Conservation (phyloP, 2,797 vertebrate species). For the Smutsia temminckii region DNA sequence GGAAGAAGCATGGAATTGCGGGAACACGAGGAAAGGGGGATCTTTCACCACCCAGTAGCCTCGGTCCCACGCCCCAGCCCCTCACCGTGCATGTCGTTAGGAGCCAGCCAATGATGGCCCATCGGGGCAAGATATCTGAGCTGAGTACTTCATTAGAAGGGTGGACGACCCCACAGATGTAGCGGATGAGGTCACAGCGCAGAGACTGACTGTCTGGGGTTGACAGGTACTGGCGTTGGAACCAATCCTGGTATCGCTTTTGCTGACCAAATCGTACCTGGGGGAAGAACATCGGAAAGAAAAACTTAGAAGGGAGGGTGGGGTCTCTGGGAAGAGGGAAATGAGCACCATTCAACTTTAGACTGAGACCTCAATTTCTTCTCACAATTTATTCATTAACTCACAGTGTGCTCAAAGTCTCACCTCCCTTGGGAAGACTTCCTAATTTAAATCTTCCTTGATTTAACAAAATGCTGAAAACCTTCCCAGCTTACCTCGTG, state of each 20-base stretch:
- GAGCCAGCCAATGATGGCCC: conserved; percentile 98
- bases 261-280: conserved; percentile 97
- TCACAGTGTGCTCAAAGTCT: not conserved
- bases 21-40: not conserved
- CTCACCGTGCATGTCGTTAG: conserved; percentile 97
- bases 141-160: conserved; percentile 98
- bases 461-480: not conserved
- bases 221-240: conserved; percentile 96
- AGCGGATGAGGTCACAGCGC: conserved; percentile 97
- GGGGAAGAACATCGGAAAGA: not conserved
- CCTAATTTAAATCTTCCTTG: not conserved
- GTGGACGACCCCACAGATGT: conserved; percentile 97
- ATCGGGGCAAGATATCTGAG: conserved; percentile 96
- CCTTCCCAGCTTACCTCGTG: not conserved
- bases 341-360: not conserved
- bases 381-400: not conserved
- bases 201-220: conserved; percentile 96
- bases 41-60: not conserved
- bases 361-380: not conserved
- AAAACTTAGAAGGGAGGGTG: not conserved
- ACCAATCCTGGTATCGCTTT: conserved; percentile 98
- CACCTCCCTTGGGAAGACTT: not conserved
- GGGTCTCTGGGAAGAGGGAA: not conserved
- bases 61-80: accelerated
- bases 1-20: not conserved